phyloP scores from a whole-genome alignment of 2,797 vertebrate genomes.

The Phoebastria nigripes region DNA sequence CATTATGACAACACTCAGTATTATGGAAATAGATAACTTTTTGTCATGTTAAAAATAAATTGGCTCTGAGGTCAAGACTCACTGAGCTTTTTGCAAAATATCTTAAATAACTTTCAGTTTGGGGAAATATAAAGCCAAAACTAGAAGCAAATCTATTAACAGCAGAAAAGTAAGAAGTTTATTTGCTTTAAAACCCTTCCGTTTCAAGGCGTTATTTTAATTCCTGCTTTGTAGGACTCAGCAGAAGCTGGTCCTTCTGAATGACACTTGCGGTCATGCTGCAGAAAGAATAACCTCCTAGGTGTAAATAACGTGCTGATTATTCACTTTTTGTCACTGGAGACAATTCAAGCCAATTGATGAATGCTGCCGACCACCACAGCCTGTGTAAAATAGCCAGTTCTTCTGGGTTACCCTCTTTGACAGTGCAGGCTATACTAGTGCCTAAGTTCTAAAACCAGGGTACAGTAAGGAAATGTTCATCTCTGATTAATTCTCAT shows the following conservation, averaged over 20 bases:
- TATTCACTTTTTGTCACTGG: slow-evolving; percentile 34
- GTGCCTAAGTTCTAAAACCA: background rate
- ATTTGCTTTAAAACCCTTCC: background rate
- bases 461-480: background rate
- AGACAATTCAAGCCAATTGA: slow-evolving; percentile 20
- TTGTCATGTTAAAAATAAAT: background rate
- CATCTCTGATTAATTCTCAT: background rate
- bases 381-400: background rate
- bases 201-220: slow-evolving; percentile 15
- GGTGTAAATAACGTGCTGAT: slow-evolving; percentile 51
- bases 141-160: background rate
- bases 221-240: slow-evolving; percentile 26
- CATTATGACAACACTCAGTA: background rate
- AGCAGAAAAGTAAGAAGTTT: background rate
- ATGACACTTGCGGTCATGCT: background rate
- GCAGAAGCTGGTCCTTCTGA: slow-evolving; percentile 47
- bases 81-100: background rate
- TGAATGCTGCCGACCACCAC: background rate
- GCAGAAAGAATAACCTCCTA: slow-evolving; percentile 46
- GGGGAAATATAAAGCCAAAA: background rate
- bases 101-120: background rate
- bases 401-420: background rate
- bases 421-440: background rate
- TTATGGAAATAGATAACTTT: background rate
- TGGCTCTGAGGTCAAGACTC: background rate